phyloP scores from a whole-genome alignment of 2,888 invertebrate species.

The Lithosia quadra region DNA sequence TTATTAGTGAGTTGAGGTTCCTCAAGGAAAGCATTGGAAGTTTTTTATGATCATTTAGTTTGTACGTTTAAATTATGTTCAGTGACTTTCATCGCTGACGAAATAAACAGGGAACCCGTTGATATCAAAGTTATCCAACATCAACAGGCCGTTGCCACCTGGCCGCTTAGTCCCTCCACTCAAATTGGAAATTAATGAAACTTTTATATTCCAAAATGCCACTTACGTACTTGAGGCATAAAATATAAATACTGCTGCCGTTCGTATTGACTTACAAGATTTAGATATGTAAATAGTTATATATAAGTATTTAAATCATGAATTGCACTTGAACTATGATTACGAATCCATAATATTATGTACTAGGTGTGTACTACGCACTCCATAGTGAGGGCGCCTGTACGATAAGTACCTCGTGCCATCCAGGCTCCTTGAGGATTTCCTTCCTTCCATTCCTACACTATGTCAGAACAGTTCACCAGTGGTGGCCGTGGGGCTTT shows the following conservation, averaged over 20 bases:
- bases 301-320: too few species aligned
- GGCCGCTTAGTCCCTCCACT: constrained; percentile 43
- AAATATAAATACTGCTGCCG: constrained; percentile 8
- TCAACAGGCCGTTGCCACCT: constrained; percentile 72
- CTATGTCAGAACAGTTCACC: too few species aligned
- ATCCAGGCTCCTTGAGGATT: too few species aligned
- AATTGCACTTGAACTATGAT: too few species aligned
- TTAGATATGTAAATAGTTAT: not conserved
- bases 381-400: too few species aligned
- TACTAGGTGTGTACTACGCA: too few species aligned
- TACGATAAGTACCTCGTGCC: too few species aligned
- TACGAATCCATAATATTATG: too few species aligned
- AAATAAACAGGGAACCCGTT: constrained; percentile 2
- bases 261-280: not conserved
- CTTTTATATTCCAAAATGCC: constrained; percentile 34
- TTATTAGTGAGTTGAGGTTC: too few species aligned
- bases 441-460: too few species aligned
- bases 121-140: constrained; percentile 57
- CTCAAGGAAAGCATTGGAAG: too few species aligned
- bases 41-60: not conserved
- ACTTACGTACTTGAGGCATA: constrained; percentile 21
- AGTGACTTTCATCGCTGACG: not conserved
- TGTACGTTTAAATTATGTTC: not conserved
- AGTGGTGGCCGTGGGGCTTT: too few species aligned
- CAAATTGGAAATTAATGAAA: constrained; percentile 46